These are phyloP conservation scores for Setophaga kirtlandii DNA, from an alignment of 2,113 vertebrate genomes.

Conservation along the genomic window DNA sequence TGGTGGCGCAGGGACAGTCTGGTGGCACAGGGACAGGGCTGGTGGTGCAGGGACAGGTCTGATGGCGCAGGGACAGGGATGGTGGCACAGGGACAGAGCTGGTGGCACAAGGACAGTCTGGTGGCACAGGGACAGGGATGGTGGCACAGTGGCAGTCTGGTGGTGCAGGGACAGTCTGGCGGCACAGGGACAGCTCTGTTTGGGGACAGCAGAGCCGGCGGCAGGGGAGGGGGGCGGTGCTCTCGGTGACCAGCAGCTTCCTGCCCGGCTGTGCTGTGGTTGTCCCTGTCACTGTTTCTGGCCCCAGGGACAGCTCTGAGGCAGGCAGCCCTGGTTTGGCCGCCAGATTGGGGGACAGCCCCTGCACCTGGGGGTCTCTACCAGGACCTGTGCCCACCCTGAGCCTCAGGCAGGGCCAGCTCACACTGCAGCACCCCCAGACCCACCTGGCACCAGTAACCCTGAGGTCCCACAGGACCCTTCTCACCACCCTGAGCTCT, in stretches of 20 bases:
- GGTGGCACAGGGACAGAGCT: too few relatives aligned
- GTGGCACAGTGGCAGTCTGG: neutral
- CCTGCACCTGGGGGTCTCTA: fast-evolving
- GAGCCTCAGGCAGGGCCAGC: neutral
- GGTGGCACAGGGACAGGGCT: too few relatives aligned
- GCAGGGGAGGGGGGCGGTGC: fast-evolving
- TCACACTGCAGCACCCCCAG: neutral
- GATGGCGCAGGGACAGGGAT: too few relatives aligned
- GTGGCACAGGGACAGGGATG: too few relatives aligned
- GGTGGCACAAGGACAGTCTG: too few relatives aligned
- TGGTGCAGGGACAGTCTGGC: too few relatives aligned
- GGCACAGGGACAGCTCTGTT: neutral
- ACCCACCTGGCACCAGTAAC: fast-evolving
- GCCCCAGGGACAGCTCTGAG: too few relatives aligned
- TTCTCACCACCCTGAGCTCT: neutral
- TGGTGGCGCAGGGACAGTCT: too few relatives aligned
- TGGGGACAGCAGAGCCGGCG: fast-evolving
- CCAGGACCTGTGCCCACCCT: neutral
- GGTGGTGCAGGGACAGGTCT: too few relatives aligned
- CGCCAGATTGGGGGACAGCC: neutral
- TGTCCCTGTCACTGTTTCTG: neutral
- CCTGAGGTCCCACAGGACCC: fast-evolving
- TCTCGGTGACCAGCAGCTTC: neutral
- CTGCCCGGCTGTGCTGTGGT: neutral
- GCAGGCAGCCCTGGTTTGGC: neutral